Base-by-base conservation (phyloP, 2,113 vertebrate species). In the Misgurnus mizolepis region DNA sequence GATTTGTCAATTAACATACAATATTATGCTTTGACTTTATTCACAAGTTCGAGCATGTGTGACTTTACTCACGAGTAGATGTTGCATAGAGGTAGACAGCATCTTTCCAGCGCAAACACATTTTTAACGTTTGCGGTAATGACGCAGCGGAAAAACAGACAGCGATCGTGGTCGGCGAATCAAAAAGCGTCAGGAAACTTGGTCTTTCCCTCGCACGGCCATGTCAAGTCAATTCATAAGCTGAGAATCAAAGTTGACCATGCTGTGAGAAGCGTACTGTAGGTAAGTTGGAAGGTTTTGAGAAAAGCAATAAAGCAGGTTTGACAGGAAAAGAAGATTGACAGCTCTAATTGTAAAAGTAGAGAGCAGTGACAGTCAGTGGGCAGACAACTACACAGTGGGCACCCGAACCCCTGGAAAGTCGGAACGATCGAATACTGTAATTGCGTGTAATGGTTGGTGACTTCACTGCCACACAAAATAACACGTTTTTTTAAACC, bases 171-270 rank as follows among this genome's bases (percentile, higher is more conserved):
- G 6, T 39, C 10, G 50, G 47, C 12, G n/a, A 53, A 65, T 27
- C 55, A 17, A 77, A 79, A 72, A 27, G 34, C 76, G 43, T 65
- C 75, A 80, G 79, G 67, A 62, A 65, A 65, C 65, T 72, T 56
- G 58, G 18, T 75, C 43, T 60, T 60, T 83, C 82, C 85, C 77
- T 86, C 83, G 85, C 83, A 66, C 50, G 7, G 18, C 79, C 81
- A 34, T 78, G 78, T 85, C 85, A 68, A 41, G 76, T 80, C 72
- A 72, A 61, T 82, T 72, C 34, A n/a, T 12, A 6, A 4, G 15
- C 10, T 6, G 53, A 81, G 56, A 67, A 39, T 62, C 79, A 67
- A 81, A 67, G 43, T 5, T 72, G 56, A 64, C 45, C 68, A 8
- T 6, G 9, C 9, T 47, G 76, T 61, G 43, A 49, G 68, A 80